Evolutionary conservation across 2,113 vertebrate genomes (phyloP).

Genomic region (Oxyura jamaicensis): DNA sequence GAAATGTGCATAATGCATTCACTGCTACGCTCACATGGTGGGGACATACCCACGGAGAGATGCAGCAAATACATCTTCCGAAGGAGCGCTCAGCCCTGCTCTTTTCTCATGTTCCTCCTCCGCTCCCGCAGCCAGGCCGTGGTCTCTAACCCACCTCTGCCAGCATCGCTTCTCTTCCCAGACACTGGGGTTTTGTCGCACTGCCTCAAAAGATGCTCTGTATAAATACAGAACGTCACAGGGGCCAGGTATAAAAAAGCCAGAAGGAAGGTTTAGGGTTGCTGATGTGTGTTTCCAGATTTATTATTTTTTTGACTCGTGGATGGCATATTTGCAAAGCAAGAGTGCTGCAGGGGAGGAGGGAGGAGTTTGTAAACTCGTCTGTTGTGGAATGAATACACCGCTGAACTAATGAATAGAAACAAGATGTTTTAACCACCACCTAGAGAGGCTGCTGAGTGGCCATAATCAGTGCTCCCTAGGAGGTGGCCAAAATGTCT

Average conservation of each 20-base stretch:
- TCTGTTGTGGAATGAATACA: constrained; percentile 63
- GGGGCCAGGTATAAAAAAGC: rapidly evolving
- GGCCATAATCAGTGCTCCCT: constrained; percentile 63
- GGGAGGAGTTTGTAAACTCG: neutral
- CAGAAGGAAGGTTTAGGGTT: neutral
- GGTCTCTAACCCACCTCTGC: neutral
- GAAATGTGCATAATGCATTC: rapidly evolving
- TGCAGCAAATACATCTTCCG: neutral
- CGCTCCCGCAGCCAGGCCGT: rapidly evolving
- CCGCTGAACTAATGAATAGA: constrained; percentile 64
- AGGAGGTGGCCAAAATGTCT: constrained; percentile 76
- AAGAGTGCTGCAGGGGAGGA: constrained; percentile 18
- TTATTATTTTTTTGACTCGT: neutral
- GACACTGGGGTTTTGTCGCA: neutral
- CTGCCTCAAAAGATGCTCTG: neutral
- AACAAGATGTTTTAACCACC: constrained; percentile 70
- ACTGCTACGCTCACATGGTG: rapidly evolving
- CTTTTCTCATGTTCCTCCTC: neutral
- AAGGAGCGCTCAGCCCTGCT: neutral
- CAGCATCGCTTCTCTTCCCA: neutral
- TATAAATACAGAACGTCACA: neutral
- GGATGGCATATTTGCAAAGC: constrained; percentile 6
- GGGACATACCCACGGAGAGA: neutral
- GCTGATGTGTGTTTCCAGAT: neutral
- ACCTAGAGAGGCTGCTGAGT: constrained; percentile 63